Evolutionary conservation across 2,888 invertebrate species (phyloP).

Genomic region (Penaeus monodon): DNA sequence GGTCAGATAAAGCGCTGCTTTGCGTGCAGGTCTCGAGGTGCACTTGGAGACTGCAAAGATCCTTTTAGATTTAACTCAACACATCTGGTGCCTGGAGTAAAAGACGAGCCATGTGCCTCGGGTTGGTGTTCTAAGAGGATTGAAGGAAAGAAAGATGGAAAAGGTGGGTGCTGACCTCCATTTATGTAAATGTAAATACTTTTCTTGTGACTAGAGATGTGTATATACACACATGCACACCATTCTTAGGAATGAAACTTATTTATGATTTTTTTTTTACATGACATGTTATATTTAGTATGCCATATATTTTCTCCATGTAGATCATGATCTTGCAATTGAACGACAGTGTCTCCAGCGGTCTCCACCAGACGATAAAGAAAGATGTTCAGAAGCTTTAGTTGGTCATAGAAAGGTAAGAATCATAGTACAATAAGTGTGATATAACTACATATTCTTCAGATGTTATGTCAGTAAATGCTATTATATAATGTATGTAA

Average conservation of each 20-base stretch:
- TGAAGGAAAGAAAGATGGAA: constrained; percentile 75
- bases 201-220: neutral
- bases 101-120: constrained; percentile 85
- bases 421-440: too few species aligned
- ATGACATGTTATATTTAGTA: too few species aligned
- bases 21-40: constrained; percentile 87
- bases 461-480: too few species aligned
- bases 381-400: constrained; percentile 87
- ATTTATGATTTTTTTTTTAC: too few species aligned
- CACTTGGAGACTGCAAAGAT: constrained; percentile 89
- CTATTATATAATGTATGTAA: too few species aligned
- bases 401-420: constrained; percentile 79
- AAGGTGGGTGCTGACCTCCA: constrained; percentile 38
- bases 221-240: neutral
- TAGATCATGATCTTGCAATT: constrained; percentile 88
- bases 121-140: constrained; percentile 94
- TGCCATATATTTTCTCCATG: constrained; percentile 65
- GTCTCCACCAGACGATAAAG: constrained; percentile 89
- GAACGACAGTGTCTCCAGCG: constrained; percentile 89
- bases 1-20: constrained; percentile 74
- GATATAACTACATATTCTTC: too few species aligned
- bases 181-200: neutral
- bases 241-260: too few species aligned
- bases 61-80: constrained; percentile 85
- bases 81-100: constrained; percentile 74